Evolutionary conservation across 2,113 vertebrate species (phyloP).

Genomic region (Chloropsis hardwickii): DNA sequence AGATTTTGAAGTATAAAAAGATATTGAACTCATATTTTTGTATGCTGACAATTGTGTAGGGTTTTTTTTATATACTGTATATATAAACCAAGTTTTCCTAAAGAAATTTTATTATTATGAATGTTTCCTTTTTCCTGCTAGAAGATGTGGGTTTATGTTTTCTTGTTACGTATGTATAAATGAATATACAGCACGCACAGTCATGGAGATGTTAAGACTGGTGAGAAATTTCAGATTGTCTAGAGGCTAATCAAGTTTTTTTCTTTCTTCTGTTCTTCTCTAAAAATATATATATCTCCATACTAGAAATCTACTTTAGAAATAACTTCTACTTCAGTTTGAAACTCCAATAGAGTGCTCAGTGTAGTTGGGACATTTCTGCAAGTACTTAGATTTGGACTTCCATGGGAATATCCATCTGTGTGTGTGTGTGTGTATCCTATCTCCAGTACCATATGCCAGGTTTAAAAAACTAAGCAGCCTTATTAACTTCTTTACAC

Average conservation of each 20-base stretch:
- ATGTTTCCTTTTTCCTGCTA: neutral
- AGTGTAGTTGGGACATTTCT: neutral
- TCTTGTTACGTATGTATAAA: neutral
- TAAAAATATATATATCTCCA: neutral
- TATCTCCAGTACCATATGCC: neutral
- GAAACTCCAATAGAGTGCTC: neutral
- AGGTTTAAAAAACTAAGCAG: neutral
- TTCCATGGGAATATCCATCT: neutral
- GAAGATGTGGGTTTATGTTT: neutral
- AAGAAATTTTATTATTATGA: neutral
- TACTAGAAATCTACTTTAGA: neutral
- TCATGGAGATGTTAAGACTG: neutral
- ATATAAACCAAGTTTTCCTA: conserved; percentile 16
- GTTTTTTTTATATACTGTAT: neutral
- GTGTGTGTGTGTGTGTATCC: neutral
- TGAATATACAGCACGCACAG: neutral
- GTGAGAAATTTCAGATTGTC: neutral
- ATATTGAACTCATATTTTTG: conserved; percentile 42
- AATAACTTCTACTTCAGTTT: neutral
- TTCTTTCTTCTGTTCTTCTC: neutral
- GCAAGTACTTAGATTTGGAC: neutral
- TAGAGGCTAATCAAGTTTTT: neutral
- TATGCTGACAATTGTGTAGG: conserved; percentile 17
- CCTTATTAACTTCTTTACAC: neutral
- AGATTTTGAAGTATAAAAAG: conserved; percentile 17